Evolutionary conservation across 2,888 invertebrate genomes (phyloP).

Genomic region (Dioctria linearis): DNA sequence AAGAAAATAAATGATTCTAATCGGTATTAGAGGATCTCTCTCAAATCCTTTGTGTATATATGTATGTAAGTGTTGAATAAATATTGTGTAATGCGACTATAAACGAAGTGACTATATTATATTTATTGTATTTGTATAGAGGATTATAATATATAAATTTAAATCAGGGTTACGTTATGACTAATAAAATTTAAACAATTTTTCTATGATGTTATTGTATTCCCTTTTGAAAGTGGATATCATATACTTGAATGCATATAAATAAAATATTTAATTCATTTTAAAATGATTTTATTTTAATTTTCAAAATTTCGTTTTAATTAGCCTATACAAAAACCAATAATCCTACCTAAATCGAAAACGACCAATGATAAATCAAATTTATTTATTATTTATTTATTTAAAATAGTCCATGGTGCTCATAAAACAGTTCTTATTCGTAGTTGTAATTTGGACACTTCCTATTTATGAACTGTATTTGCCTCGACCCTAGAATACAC

Average conservation of each 20-base stretch:
- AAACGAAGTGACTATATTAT: slow-evolving; percentile 28
- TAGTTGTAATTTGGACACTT: no score
- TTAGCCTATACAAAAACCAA: no score
- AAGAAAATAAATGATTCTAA: slow-evolving; percentile 13
- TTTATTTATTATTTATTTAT: no score
- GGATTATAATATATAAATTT: slow-evolving; percentile 12
- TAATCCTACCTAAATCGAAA: no score
- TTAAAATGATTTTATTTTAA: slow-evolving; percentile 15
- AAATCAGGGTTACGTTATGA: slow-evolving; percentile 47
- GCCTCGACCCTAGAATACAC: no score
- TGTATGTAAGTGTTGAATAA: slow-evolving; percentile 35
- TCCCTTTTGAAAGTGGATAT: slow-evolving; percentile 44
- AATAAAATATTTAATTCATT: slow-evolving; percentile 42
- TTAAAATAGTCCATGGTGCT: no score
- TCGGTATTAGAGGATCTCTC: slow-evolving; percentile 38
- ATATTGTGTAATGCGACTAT: slow-evolving; percentile 40
- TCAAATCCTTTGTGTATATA: not conserved
- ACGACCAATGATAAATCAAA: no score
- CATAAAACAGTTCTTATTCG: no score
- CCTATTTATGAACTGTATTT: no score
- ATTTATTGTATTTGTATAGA: slow-evolving; percentile 35
- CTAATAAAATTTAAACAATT: slow-evolving; percentile 43
- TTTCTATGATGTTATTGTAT: slow-evolving; percentile 50
- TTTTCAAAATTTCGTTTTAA: not conserved
- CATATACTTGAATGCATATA: slow-evolving; percentile 5